Percentiles rank a stretch among this genome's conserved stretches.
Evolutionary conservation across 2,888 invertebrate species (phyloP).

Genomic region (Mesopsocus fuscifrons): DNA sequence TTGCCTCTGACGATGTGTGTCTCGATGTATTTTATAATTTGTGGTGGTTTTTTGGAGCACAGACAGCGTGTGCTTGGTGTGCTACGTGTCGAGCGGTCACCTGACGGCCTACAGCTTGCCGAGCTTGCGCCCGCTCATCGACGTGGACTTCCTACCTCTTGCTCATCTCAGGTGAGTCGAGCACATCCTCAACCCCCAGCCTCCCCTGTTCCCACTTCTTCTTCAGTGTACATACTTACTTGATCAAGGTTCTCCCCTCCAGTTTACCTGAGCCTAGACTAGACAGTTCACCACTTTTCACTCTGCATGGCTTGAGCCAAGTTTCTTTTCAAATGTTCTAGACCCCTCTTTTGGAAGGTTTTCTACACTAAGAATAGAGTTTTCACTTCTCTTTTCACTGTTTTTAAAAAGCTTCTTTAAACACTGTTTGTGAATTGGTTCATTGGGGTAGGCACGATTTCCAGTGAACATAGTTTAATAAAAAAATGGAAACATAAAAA

Average conservation of each 20-base stretch:
- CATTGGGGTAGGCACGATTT: too few species aligned
- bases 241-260: not conserved
- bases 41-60: conserved; percentile 27
- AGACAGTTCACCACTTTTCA: not conserved
- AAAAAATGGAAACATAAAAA: too few species aligned
- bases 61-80: conserved; percentile 89
- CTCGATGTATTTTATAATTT: too few species aligned
- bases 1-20: too few species aligned
- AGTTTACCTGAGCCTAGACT: conserved; percentile 11
- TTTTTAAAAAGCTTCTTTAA: not conserved
- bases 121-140: conserved; percentile 77
- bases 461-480: too few species aligned
- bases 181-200: conserved; percentile 19
- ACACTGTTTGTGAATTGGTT: not conserved
- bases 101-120: conserved; percentile 88
- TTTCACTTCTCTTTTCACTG: not conserved
- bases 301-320: conserved; percentile 10
- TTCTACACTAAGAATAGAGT: not conserved
- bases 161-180: conserved; percentile 71
- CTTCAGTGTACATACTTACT: conserved; percentile 5
- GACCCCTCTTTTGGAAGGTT: not conserved
- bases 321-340: not conserved
- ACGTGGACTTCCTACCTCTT: conserved; percentile 85
- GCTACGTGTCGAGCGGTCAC: conserved; percentile 89
- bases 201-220: conserved; percentile 8